These are phyloP conservation scores for Microvelia longipes DNA, from an alignment of 1,140 invertebrate species.

Conservation along the genomic window DNA sequence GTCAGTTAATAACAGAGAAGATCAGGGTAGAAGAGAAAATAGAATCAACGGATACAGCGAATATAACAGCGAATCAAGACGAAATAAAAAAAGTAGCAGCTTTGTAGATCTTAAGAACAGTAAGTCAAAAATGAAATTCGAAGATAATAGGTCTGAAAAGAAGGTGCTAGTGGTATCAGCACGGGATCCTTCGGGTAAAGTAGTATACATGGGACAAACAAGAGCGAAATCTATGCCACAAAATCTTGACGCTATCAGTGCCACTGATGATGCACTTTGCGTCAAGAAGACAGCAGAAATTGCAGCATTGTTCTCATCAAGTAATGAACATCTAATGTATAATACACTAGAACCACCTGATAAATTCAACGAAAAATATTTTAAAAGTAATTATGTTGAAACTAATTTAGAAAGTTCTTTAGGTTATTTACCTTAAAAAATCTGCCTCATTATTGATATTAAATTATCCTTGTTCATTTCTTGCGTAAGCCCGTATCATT, in stretches of 20 bases:
- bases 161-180: conserved; percentile 39
- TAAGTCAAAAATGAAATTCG: not conserved
- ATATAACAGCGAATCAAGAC: not conserved
- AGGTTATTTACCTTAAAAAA: conserved; percentile 31
- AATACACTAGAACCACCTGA: conserved; percentile 23
- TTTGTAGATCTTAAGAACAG: not conserved
- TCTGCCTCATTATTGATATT: no score
- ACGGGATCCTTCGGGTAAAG: conserved; percentile 35
- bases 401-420: conserved; percentile 29
- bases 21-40: not conserved
- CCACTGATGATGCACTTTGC: conserved; percentile 45
- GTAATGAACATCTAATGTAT: conserved; percentile 28
- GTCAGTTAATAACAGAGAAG: not conserved
- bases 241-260: conserved; percentile 33
- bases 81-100: not conserved
- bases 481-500: no score
- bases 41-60: not conserved
- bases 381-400: conserved; percentile 9
- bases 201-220: conserved; percentile 25
- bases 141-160: conserved; percentile 17
- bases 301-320: conserved; percentile 63
- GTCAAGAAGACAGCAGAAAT: conserved; percentile 79
- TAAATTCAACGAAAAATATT: conserved; percentile 9
- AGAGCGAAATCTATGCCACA: conserved; percentile 5
- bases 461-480: no score